These are phyloP conservation scores for Atractosteus spatula DNA, from an alignment of 2,113 vertebrate species.

Conservation along the genomic window DNA sequence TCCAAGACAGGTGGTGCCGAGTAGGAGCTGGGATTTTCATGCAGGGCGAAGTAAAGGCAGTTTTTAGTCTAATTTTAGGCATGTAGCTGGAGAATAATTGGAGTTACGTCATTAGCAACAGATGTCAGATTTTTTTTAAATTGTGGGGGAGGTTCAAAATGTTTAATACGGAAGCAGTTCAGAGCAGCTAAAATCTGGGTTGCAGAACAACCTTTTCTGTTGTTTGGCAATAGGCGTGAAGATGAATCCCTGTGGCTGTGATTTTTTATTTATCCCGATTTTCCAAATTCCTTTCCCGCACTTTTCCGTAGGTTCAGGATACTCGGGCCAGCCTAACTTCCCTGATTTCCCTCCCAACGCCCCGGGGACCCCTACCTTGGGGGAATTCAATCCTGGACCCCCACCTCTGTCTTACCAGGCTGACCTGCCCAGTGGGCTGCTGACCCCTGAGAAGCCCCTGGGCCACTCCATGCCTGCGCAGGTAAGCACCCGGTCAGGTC, in stretches of 20 bases:
- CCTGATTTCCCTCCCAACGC: conserved; percentile 76
- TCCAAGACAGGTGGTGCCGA: no score
- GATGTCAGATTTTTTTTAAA: no score
- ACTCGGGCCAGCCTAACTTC: conserved; percentile 73
- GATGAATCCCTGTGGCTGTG: not conserved
- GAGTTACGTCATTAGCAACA: no score
- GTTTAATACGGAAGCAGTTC: no score
- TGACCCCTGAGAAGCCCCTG: conserved; percentile 72
- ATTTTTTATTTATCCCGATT: no score
- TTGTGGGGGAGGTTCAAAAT: no score
- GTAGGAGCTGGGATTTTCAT: no score
- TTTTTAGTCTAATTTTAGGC: no score
- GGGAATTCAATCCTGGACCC: conserved; percentile 74
- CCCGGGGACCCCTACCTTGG: conserved; percentile 75
- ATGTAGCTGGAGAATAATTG: no score
- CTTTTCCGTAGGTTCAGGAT: conserved; percentile 68
- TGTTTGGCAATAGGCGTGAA: not conserved
- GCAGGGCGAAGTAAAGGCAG: no score
- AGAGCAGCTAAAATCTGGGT: no score
- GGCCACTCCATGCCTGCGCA: conserved; percentile 68
- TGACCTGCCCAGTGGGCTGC: conserved; percentile 71
- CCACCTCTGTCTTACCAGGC: conserved; percentile 78
- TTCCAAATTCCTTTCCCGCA: not conserved
- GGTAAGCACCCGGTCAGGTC: conserved; percentile 64
- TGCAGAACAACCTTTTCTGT: not conserved